Evolutionary conservation across 2,888 invertebrate species (phyloP).

Genomic region (Bugula neritina): DNA sequence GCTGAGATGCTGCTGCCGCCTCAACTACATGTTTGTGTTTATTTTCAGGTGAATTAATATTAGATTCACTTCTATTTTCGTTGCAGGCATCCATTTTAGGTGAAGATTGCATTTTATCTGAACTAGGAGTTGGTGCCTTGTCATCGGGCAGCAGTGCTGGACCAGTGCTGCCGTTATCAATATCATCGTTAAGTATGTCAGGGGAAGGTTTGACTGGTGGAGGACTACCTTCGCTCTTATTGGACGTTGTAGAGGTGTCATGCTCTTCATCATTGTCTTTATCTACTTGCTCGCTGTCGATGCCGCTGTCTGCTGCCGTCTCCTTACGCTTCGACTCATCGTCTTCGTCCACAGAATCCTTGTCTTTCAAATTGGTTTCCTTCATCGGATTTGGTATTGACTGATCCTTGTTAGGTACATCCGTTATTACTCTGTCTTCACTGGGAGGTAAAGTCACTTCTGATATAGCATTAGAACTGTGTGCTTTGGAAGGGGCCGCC

Average conservation of each 20-base stretch:
- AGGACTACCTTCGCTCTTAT: conserved; percentile 13
- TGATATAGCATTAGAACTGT: not conserved
- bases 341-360: not conserved
- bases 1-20: not conserved
- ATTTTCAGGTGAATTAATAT: not conserved
- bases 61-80: not conserved
- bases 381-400: not conserved
- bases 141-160: not conserved
- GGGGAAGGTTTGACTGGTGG: not conserved
- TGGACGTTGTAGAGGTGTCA: conserved; percentile 18
- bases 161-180: not conserved
- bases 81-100: not conserved
- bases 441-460: no score
- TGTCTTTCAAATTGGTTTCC: not conserved
- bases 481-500: not conserved
- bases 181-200: not conserved
- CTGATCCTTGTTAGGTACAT: not conserved
- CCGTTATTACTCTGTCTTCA: not conserved
- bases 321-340: conserved; percentile 5
- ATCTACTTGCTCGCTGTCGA: conserved; percentile 19
- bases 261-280: conserved; percentile 24
- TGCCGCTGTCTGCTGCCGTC: conserved; percentile 17
- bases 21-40: not conserved
- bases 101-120: not conserved
- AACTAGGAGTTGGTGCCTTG: no score